These are phyloP conservation scores for Eutrigla gurnardus DNA, from an alignment of 2,797 vertebrate species.

Conservation along the genomic window DNA sequence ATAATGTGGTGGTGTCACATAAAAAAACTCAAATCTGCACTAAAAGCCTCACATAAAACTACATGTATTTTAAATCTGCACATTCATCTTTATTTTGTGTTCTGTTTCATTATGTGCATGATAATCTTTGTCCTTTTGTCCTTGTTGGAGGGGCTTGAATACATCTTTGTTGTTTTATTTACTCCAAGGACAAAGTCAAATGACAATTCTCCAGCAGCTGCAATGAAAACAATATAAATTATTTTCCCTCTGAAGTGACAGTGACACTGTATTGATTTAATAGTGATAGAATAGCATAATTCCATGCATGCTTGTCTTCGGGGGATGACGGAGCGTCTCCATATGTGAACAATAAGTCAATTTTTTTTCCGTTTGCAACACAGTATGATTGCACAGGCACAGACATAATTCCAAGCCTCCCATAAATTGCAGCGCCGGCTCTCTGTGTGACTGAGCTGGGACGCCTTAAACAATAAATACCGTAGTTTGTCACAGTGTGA, in stretches of 20 bases:
- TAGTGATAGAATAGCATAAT: background rate
- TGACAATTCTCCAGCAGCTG: background rate
- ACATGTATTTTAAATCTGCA: background rate
- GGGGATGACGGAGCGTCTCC: constrained; percentile 17
- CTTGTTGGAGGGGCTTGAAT: background rate
- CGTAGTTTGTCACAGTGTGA: constrained; percentile 53
- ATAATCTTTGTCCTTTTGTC: background rate
- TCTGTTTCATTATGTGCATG: background rate
- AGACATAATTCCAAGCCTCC: constrained; percentile 18
- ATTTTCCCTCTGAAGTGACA: constrained; percentile 2
- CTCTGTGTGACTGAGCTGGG: constrained; percentile 20
- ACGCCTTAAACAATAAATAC: constrained; percentile 54
- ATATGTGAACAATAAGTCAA: constrained; percentile 17
- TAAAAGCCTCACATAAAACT: background rate
- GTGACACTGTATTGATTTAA: constrained; percentile 21
- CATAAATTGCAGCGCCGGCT: background rate
- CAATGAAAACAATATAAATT: background rate
- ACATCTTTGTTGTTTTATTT: constrained; percentile 7
- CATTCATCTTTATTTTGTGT: background rate
- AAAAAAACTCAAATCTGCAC: background rate
- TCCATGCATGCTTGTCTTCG: background rate
- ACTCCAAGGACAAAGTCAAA: background rate
- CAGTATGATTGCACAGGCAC: constrained; percentile 2
- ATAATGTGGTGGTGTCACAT: background rate
- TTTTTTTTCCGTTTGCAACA: constrained; percentile 22